Evolutionary conservation across 2,888 invertebrate genomes (phyloP).

Genomic region (Hirtodrosophila alboralis): DNA sequence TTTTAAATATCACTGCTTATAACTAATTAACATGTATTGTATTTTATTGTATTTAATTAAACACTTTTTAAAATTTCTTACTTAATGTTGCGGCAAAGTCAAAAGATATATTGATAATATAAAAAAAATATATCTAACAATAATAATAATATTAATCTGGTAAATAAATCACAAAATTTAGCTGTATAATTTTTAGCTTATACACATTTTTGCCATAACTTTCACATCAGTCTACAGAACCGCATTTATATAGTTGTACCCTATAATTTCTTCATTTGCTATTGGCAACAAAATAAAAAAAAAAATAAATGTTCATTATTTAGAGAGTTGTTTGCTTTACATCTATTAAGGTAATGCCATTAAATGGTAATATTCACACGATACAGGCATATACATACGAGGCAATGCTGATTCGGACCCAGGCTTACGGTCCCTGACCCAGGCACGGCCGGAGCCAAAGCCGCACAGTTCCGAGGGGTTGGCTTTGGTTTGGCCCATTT

Average conservation of each 20-base stretch:
- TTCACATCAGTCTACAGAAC: background rate
- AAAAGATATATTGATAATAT: too few species aligned
- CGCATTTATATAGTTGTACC: conserved; percentile 4
- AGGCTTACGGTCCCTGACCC: background rate
- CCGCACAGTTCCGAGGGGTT: background rate
- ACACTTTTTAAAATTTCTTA: too few species aligned
- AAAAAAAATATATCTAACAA: too few species aligned
- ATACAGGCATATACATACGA: conserved; percentile 22
- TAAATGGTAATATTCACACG: conserved; percentile 67
- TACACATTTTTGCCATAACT: background rate
- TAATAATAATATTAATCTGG: too few species aligned
- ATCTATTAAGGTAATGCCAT: conserved; percentile 69
- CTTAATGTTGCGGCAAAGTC: too few species aligned
- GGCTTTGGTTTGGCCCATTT: conserved; percentile 28
- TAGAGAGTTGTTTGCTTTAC: conserved; percentile 38
- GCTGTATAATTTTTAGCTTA: background rate
- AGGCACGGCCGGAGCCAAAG: background rate
- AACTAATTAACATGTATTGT: too few species aligned
- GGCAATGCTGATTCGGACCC: conserved; percentile 1
- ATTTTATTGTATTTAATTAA: too few species aligned
- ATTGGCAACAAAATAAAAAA: background rate
- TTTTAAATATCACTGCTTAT: too few species aligned
- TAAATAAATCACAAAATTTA: too few species aligned
- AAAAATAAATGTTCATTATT: conserved; percentile 39
- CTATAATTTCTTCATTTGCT: conserved; percentile 8